Base-by-base conservation (phyloP, 2,113 vertebrate genomes). In the Bothrops jararaca region DNA sequence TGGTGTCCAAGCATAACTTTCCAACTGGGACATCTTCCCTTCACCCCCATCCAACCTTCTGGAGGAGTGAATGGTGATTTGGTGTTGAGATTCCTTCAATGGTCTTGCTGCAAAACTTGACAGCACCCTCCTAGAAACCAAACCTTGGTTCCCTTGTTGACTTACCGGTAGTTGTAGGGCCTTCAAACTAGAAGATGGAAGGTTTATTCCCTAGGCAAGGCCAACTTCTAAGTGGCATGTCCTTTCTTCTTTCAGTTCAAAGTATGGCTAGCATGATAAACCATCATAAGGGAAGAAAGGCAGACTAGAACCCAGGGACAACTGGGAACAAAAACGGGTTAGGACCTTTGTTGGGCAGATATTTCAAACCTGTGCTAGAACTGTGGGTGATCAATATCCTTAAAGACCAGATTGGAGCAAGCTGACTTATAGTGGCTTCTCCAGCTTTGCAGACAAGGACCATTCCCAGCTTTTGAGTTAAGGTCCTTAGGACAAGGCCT, bases 31-130 rank as follows among this genome's bases (percentile, higher is more conserved):
- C 24, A 13, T 23, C 11, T 1, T 11, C 4, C 26, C 26, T 15
- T 3, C 42, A 50, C 96, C 96, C 97, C 94, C 94, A 94, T 8
- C 48, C 48, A 50, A 96, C 93, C 95, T 96, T 97, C 89, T 96
- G 26, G 87, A n/a, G 96, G 97, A 95, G 93, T 95, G 94, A 96
- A 94, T 96, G 96, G 96, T 95, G 97, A 95, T 96, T 94, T 42
- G 94, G 96, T 93, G 95, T 97, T 96, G 95, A 95, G 97, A 96
- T 96, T 96, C 95, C 26, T 95, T 90, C 18, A 90, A 95, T 95
- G 96, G 96, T 96, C 97, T 97, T 94, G 96, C 96, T 94, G 96
- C 54, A 20, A 97, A 97, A 96, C 96, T 94, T 93, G 96, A 95
- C 96, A 96, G 94, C 95, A 95, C 92, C 94, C 93, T 94, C 85